Conservation (phyloP, 2,888 invertebrate genomes). For the Hermaeophaga mercurialis region DNA sequence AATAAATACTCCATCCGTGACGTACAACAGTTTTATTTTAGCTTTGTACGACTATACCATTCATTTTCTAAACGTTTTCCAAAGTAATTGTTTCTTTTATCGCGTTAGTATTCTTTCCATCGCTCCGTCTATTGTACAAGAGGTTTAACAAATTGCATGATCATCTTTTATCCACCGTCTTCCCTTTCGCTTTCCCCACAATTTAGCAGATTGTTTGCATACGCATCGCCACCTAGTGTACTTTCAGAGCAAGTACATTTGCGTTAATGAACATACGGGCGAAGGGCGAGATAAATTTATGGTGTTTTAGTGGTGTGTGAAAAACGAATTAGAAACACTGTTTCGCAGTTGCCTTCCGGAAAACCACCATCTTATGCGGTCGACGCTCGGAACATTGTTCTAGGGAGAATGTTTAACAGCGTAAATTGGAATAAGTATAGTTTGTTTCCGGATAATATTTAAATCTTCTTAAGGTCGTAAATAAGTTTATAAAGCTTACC, state of each 20-base stretch:
- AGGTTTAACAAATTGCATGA: slow-evolving; percentile 13
- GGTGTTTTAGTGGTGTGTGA: slow-evolving; percentile 42
- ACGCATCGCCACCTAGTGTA: slow-evolving; percentile 23
- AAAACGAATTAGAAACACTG: slow-evolving; percentile 42
- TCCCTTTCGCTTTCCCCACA: slow-evolving; percentile 4
- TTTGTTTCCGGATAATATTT: too few relatives aligned
- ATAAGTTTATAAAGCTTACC: too few relatives aligned
- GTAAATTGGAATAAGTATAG: too few relatives aligned
- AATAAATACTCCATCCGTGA: too few relatives aligned
- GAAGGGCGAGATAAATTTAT: slow-evolving; percentile 39
- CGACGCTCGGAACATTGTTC: too few relatives aligned
- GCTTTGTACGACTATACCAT: too few relatives aligned
- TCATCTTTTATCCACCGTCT: slow-evolving; percentile 1
- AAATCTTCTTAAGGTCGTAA: too few relatives aligned
- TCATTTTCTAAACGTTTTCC: too few relatives aligned
- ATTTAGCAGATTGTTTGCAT: slow-evolving; percentile 26
- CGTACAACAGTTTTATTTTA: too few relatives aligned
- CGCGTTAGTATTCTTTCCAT: too few relatives aligned
- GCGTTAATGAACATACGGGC: slow-evolving; percentile 28
- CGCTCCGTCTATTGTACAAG: background rate
- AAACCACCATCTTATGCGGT: slow-evolving; percentile 29
- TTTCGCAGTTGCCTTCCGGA: slow-evolving; percentile 14
- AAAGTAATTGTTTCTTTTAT: too few relatives aligned
- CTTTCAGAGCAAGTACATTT: slow-evolving; percentile 27
- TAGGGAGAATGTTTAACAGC: too few relatives aligned